Evolutionary conservation across 2,797 vertebrate species (phyloP), one percentile per base, ranked within the genome.

Genomic region (Thunnus albacares): DNA sequence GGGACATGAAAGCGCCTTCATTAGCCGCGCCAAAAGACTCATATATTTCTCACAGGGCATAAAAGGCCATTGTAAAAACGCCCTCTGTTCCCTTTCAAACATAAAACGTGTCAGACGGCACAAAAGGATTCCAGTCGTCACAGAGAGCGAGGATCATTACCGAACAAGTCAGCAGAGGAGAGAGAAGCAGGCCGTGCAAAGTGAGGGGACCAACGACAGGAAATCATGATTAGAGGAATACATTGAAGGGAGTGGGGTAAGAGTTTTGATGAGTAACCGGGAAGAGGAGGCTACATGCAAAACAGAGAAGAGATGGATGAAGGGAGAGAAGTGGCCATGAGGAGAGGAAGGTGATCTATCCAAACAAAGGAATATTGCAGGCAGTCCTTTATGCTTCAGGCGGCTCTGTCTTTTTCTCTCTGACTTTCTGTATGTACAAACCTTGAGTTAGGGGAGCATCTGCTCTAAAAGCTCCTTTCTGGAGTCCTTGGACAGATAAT

Each of bases 21-120:
- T 93, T 93, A 93, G 89, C 88, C 11, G 74, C 71, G 43, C 90
- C 92, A 85, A 93, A 92, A 93, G 91, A 90, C 93, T 93, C 90
- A 77, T 93, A 94, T 93, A 94, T 93, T 94, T 92, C 91, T 92
- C 92, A 86, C 88, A 92, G 93, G 93, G 92, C 90, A 95, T 93
- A 92, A 94, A 93, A 90, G 93, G 86, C 89, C 94, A 94, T 93
- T 94, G 93, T 93, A 91, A 93, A 93, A 92, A 87, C 65, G 80
- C 89, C 90, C 92, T 92, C 90, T 92, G 90, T 93, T 93, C 89
- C 88, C 89, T 93, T 92, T 93, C 90, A 93, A 89, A 90, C 91
- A 91, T 93, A 93, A 93, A 95, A 95, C 83, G 87, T 92, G 91
- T 93, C 93, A 92, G 87, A 88, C 81, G 53, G 82, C 77, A 94